A percentile compares a stretch with the other conserved stretches of the same genome.
Conservation (phyloP, 2,888 invertebrate genomes). For the Polylopha cassiicola region DNA sequence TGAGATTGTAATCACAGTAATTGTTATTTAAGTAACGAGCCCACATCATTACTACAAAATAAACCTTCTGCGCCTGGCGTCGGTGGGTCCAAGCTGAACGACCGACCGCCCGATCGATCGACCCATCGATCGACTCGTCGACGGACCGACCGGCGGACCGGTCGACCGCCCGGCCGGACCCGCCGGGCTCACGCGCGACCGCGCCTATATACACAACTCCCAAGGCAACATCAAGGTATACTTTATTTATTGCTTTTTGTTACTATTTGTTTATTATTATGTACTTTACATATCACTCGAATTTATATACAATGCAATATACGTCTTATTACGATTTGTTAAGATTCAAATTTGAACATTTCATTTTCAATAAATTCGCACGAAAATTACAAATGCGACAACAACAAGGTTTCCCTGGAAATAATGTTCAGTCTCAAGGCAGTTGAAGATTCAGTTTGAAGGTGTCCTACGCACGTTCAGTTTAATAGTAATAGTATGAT, state of each 20-base stretch:
- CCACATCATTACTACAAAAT: constrained; percentile 71
- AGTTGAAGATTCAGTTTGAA: constrained; percentile 31
- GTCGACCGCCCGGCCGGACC: constrained; percentile 22
- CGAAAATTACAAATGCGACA: constrained; percentile 43
- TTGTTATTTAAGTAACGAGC: constrained; percentile 75
- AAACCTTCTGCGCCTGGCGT: constrained; percentile 53
- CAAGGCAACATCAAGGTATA: constrained; percentile 77
- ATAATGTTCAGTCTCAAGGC: constrained; percentile 62
- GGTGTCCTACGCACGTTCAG: constrained; percentile 44
- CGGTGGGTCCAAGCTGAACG: constrained; percentile 31
- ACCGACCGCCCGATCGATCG: constrained; percentile 22
- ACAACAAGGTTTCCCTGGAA: constrained; percentile 40
- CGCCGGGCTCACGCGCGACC: constrained; percentile 54
- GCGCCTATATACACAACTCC: constrained; percentile 60
- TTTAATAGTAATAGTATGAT: constrained; percentile 56
- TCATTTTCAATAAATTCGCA: constrained; percentile 32
- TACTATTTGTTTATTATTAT: constrained; percentile 62
- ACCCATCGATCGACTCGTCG: constrained; percentile 29
- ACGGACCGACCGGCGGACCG: constrained; percentile 30
- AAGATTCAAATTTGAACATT: constrained; percentile 57
- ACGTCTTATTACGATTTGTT: constrained; percentile 31
- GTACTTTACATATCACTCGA: constrained; percentile 73
- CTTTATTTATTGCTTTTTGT: constrained; percentile 76
- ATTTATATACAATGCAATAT: constrained; percentile 61
- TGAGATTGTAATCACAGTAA: constrained; percentile 77